These are phyloP conservation scores for Coregonus clupeaformis DNA, from an alignment of 2,113 vertebrate genomes.

Conservation along the genomic window DNA sequence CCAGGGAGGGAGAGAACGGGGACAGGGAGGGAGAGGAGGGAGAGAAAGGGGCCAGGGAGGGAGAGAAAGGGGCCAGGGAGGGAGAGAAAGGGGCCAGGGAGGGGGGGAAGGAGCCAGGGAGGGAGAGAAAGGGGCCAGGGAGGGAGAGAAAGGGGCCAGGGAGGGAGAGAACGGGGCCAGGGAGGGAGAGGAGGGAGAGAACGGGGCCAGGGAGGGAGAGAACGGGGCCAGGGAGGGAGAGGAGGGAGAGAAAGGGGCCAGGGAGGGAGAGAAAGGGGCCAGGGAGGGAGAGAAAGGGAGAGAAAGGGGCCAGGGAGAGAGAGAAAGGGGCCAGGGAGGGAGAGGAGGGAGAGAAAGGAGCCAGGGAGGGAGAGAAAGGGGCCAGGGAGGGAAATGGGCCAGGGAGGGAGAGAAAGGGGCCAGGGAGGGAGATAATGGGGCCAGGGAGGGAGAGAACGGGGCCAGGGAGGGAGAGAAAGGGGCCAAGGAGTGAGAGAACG, in stretches of 20 bases:
- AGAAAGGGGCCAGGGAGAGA: slow-evolving; percentile 12
- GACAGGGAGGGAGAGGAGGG: too few relatives aligned
- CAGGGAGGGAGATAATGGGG: too few relatives aligned
- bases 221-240: too few relatives aligned
- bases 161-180: background rate
- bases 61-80: background rate
- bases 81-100: background rate
- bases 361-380: background rate
- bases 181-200: too few relatives aligned
- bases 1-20: too few relatives aligned
- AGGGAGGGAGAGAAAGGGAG: too few relatives aligned
- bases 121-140: background rate
- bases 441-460: background rate
- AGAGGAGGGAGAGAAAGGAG: too few relatives aligned
- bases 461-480: slow-evolving; percentile 10
- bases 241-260: background rate
- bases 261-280: too few relatives aligned
- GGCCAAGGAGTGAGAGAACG: too few relatives aligned
- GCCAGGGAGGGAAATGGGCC: too few relatives aligned
- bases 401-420: background rate
- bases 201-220: too few relatives aligned
- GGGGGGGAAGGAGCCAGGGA: slow-evolving; percentile 21
- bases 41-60: background rate
- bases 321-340: background rate
- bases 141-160: slow-evolving; percentile 20